phyloP scores from a whole-genome alignment of 2,797 vertebrate genomes.

The Staurois parvus region DNA sequence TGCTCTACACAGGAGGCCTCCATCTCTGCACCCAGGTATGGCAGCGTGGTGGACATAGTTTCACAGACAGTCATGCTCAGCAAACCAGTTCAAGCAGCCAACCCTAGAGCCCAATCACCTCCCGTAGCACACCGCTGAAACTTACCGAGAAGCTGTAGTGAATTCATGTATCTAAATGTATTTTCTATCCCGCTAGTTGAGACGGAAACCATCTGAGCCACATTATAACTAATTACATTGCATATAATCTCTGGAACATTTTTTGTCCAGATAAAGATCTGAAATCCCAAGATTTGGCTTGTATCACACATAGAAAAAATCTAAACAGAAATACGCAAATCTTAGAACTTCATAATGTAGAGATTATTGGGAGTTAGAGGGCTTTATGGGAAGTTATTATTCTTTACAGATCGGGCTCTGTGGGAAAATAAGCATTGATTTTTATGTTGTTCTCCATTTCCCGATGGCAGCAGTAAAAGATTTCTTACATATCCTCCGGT shows the following conservation, averaged over 20 bases:
- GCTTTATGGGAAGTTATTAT: constrained; percentile 1
- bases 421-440: not conserved
- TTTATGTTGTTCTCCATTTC: not conserved
- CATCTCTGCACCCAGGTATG: too few species aligned
- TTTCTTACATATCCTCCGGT: too few species aligned
- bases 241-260: not conserved
- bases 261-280: constrained; percentile 19
- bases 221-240: not conserved
- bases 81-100: too few species aligned
- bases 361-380: constrained; percentile 20
- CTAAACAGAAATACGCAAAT: not conserved
- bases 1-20: too few species aligned
- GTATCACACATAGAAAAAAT: not conserved
- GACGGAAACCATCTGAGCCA: too few species aligned
- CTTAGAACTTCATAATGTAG: not conserved
- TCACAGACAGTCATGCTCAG: too few species aligned
- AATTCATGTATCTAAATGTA: too few species aligned
- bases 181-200: too few species aligned
- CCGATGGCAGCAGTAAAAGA: not conserved
- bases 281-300: not conserved
- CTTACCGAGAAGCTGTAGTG: too few species aligned
- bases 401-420: constrained; percentile 6
- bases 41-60: too few species aligned
- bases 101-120: too few species aligned
- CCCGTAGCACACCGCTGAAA: too few species aligned